Evolutionary conservation across 64 coral and sea anemone genomes (phyloP).

Genomic region (Dendronephthya gigantea): DNA sequence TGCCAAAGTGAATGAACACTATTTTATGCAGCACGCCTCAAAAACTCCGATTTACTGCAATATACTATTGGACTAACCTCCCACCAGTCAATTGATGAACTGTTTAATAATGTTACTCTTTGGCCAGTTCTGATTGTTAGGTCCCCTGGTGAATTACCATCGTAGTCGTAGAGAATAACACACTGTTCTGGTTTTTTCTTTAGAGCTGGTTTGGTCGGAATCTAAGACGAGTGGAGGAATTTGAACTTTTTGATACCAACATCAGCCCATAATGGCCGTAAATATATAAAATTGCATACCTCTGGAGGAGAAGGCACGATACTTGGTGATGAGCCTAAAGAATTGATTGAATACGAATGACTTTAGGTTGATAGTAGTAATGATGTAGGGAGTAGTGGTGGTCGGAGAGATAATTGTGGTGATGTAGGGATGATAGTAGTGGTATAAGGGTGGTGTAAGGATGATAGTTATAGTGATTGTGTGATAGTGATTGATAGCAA

Average conservation of each 20-base stretch:
- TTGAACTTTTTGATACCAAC: no score
- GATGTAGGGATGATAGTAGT: no score
- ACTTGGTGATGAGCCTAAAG: not conserved
- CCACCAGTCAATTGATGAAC: slow-evolving; percentile 81
- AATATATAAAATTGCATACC: not conserved
- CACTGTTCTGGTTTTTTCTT: not conserved
- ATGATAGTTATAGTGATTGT: no score
- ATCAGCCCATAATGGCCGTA: no score
- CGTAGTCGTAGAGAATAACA: not conserved
- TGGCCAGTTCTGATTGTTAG: slow-evolving; percentile 53
- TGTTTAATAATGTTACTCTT: slow-evolving; percentile 57
- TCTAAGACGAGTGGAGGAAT: not conserved
- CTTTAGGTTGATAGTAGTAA: no score
- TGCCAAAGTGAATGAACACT: no score
- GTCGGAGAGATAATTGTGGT: no score
- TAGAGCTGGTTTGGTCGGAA: not conserved
- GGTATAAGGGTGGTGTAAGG: no score
- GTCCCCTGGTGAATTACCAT: not conserved
- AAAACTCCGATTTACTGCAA: no score
- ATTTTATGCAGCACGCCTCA: no score
- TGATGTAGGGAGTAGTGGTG: no score
- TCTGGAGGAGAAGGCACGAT: not conserved
- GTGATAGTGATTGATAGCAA: no score
- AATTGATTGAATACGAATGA: not conserved
- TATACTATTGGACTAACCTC: slow-evolving; percentile 35